Conservation (phyloP, 2,797 vertebrate species). For the Eupleurogrammus muticus region DNA sequence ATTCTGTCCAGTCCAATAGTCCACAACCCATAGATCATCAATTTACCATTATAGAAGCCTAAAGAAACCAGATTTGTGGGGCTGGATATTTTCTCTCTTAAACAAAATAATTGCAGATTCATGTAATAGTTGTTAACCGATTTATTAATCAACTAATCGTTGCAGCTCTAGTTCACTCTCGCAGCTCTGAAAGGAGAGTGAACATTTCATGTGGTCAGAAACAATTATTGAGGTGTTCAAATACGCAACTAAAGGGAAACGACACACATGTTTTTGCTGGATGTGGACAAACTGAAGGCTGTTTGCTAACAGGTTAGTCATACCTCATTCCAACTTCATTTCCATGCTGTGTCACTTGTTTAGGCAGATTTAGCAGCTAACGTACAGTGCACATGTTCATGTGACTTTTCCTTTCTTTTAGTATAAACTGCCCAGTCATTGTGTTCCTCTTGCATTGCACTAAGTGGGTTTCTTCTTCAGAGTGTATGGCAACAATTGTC, state of each 20-base stretch:
- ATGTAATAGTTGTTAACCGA: too few species aligned
- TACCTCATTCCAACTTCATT: neutral
- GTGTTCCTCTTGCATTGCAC: neutral
- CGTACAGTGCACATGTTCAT: neutral
- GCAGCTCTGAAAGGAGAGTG: too few species aligned
- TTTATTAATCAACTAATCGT: too few species aligned
- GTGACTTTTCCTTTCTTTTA: neutral
- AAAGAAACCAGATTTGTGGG: too few species aligned
- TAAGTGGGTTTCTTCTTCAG: neutral
- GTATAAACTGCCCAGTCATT: neutral
- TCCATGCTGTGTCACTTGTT: too few species aligned
- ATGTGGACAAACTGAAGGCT: neutral
- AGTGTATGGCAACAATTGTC: conserved; percentile 7
- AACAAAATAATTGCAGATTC: too few species aligned
- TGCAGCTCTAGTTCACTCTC: too few species aligned
- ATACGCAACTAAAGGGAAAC: neutral
- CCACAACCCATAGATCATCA: too few species aligned
- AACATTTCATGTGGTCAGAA: neutral
- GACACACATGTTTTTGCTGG: neutral
- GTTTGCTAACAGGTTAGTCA: neutral
- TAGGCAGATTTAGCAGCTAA: neutral
- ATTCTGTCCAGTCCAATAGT: too few species aligned
- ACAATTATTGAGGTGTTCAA: too few species aligned
- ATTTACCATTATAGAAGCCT: too few species aligned
- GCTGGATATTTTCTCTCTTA: too few species aligned